These are phyloP conservation scores for Acrobasis consociella DNA, from an alignment of 2,888 invertebrate genomes.

Conservation along the genomic window DNA sequence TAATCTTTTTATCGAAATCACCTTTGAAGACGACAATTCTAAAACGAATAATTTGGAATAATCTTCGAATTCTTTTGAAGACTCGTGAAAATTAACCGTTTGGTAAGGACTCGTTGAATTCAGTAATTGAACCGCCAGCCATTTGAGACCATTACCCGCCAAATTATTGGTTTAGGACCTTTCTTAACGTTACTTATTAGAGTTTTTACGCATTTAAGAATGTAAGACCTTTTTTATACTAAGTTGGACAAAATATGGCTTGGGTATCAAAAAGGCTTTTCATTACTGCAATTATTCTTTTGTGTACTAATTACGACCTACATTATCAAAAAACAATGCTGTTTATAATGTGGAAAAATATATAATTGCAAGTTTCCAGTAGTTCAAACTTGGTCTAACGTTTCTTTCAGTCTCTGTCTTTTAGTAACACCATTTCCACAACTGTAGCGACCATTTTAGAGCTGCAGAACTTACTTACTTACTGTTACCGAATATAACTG, in stretches of 20 bases:
- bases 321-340: too few relatives aligned
- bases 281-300: too few relatives aligned
- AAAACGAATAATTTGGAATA: slow-evolving; percentile 50
- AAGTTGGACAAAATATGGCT: neutral
- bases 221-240: neutral
- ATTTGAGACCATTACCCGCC: slow-evolving; percentile 40
- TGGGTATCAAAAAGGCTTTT: neutral
- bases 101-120: slow-evolving; percentile 30
- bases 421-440: too few relatives aligned
- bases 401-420: too few relatives aligned
- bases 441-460: too few relatives aligned
- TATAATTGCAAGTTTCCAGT: too few relatives aligned
- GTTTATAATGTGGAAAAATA: too few relatives aligned
- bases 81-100: slow-evolving; percentile 34
- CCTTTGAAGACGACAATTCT: slow-evolving; percentile 40
- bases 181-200: slow-evolving; percentile 29
- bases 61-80: slow-evolving; percentile 39
- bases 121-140: slow-evolving; percentile 39
- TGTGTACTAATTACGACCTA: too few relatives aligned
- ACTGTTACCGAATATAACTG: too few relatives aligned
- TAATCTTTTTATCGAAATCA: slow-evolving; percentile 38
- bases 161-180: slow-evolving; percentile 40
- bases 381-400: too few relatives aligned
- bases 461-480: too few relatives aligned
- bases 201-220: neutral